Conservation (phyloP, 2,888 invertebrate genomes). For the Eilema caniola region DNA sequence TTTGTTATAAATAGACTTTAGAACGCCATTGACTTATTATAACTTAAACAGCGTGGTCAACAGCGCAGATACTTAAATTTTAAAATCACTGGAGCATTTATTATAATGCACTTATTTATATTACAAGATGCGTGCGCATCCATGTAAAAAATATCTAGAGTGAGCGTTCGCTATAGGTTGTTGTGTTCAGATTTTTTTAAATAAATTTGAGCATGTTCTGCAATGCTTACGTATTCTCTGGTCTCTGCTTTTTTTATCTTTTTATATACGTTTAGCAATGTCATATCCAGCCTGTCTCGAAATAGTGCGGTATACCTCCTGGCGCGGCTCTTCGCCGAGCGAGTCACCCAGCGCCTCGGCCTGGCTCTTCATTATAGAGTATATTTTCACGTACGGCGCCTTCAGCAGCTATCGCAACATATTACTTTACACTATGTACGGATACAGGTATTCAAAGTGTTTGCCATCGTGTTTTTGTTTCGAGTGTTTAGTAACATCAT, state of each 20-base stretch:
- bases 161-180: not conserved
- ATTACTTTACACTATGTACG: conserved; percentile 50
- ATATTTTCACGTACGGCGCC: conserved; percentile 98
- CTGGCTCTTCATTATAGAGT: conserved; percentile 98
- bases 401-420: conserved; percentile 92
- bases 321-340: conserved; percentile 84
- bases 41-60: not conserved
- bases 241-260: not conserved
- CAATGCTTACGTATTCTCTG: not conserved
- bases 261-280: conserved; percentile 21
- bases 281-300: conserved; percentile 52
- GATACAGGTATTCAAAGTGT: conserved; percentile 30
- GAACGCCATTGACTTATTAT: conserved; percentile 9
- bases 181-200: not conserved
- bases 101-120: not conserved
- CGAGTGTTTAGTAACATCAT: conserved; percentile 2
- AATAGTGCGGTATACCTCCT: conserved; percentile 75
- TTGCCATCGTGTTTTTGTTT: conserved; percentile 45
- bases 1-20: not conserved
- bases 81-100: not conserved
- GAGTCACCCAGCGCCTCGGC: conserved; percentile 88
- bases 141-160: not conserved
- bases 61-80: not conserved
- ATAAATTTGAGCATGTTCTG: not conserved
- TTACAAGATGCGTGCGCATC: not conserved